These are phyloP conservation scores for Esox niger DNA, from an alignment of 2,113 vertebrate genomes.

Conservation along the genomic window DNA sequence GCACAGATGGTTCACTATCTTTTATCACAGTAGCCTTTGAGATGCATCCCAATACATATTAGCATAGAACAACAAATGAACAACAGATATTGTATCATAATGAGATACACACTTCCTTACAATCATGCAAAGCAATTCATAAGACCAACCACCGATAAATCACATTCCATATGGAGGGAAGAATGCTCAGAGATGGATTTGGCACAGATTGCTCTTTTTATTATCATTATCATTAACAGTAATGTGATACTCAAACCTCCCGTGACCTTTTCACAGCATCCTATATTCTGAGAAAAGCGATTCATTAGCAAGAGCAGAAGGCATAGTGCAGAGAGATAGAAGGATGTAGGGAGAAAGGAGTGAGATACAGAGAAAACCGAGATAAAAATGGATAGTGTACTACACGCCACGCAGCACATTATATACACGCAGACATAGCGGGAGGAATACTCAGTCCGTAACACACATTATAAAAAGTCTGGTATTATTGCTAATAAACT, in stretches of 20 bases:
- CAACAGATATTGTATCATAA: slow-evolving; percentile 51
- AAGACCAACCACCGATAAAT: slow-evolving; percentile 60
- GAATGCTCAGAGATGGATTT: slow-evolving; percentile 62
- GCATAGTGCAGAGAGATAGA: neutral
- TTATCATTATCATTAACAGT: slow-evolving; percentile 69
- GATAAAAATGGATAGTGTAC: slow-evolving; percentile 41
- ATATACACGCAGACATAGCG: slow-evolving; percentile 1
- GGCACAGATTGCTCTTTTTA: slow-evolving; percentile 74
- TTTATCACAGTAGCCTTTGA: slow-evolving; percentile 48
- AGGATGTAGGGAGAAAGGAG: neutral
- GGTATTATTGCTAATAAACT: slow-evolving; percentile 60
- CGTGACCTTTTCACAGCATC: slow-evolving; percentile 69
- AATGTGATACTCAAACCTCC: slow-evolving; percentile 71
- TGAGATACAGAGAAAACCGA: slow-evolving; percentile 8
- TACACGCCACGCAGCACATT: neutral
- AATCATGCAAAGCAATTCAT: slow-evolving; percentile 15
- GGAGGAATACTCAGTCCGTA: slow-evolving; percentile 41
- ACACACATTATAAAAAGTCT: slow-evolving; percentile 57
- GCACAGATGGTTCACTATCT: slow-evolving; percentile 59
- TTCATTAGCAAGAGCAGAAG: slow-evolving; percentile 75
- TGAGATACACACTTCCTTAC: slow-evolving; percentile 45
- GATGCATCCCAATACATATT: slow-evolving; percentile 29
- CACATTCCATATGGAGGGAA: slow-evolving; percentile 59
- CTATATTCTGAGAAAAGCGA: slow-evolving; percentile 71
- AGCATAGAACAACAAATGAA: slow-evolving; percentile 17